These are phyloP conservation scores for Odontamblyopus rebecca DNA, from an alignment of 2,797 vertebrate genomes.

Conservation along the genomic window DNA sequence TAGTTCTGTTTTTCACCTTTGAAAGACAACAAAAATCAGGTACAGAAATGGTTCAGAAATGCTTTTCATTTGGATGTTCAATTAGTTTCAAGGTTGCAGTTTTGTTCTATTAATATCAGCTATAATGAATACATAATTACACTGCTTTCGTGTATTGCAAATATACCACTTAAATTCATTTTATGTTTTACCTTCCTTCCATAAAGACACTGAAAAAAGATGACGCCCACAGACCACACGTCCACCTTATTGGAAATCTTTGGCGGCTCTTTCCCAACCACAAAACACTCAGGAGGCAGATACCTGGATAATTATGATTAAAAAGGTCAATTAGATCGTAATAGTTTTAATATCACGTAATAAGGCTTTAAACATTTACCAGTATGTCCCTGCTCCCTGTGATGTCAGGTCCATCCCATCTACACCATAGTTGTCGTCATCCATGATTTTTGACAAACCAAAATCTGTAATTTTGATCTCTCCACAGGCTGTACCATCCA, in stretches of 20 bases:
- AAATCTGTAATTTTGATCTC: slow-evolving; percentile 99
- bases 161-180: neutral
- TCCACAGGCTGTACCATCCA: slow-evolving; percentile 97
- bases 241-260: slow-evolving; percentile 99
- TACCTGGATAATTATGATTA: slow-evolving; percentile 79
- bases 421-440: slow-evolving; percentile 97
- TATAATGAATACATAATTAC: neutral
- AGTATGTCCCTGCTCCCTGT: slow-evolving; percentile 98
- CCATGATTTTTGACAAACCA: slow-evolving; percentile 99
- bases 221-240: slow-evolving; percentile 98
- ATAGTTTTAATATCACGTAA: neutral
- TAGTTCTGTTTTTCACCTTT: too few species aligned
- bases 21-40: too few species aligned
- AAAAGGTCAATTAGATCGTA: neutral
- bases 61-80: too few species aligned
- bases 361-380: slow-evolving; percentile 74
- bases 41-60: neutral
- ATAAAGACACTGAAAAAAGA: slow-evolving; percentile 99
- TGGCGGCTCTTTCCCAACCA: slow-evolving; percentile 98
- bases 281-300: slow-evolving; percentile 98
- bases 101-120: neutral
- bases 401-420: slow-evolving; percentile 99
- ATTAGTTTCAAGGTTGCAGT: neutral
- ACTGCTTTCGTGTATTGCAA: neutral
- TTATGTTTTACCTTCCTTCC: slow-evolving; percentile 89